Percentiles rank a stretch among this genome's conserved stretches.
phyloP scores from a whole-genome alignment of 2,113 vertebrate species.

The Hiodon tergisus region DNA sequence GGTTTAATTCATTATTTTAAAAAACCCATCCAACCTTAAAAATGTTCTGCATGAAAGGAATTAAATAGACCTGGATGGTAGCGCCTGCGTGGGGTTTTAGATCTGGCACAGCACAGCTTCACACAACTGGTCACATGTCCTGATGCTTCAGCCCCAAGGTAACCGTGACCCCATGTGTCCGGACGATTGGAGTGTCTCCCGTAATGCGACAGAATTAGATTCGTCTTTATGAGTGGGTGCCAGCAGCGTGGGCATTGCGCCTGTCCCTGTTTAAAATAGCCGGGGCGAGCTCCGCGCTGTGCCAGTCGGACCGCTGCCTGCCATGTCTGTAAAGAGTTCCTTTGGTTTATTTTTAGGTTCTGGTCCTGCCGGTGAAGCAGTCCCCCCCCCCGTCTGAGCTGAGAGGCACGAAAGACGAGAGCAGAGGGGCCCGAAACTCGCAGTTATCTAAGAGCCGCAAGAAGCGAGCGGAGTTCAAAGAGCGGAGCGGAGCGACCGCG shows the following conservation, averaged over 20 bases:
- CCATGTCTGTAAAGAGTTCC: slow-evolving; percentile 3
- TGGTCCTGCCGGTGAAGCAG: background rate
- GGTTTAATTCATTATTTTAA: background rate
- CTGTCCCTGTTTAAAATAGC: slow-evolving; percentile 36
- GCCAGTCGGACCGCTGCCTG: background rate
- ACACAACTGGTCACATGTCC: background rate
- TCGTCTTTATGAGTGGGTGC: slow-evolving; percentile 41
- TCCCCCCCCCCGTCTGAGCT: background rate
- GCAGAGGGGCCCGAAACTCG: background rate
- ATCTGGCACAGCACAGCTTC: slow-evolving; percentile 13
- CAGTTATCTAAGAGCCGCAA: background rate
- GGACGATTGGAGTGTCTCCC: slow-evolving; percentile 19
- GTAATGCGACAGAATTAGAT: slow-evolving; percentile 48
- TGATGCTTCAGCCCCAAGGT: background rate
- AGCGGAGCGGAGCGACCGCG: background rate
- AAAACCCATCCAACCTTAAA: background rate
- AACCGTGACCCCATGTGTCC: background rate
- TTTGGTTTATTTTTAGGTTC: slow-evolving; percentile 24
- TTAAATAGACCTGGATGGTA: slow-evolving; percentile 24
- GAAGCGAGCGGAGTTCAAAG: too few relatives aligned
- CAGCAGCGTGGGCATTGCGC: slow-evolving; percentile 37
- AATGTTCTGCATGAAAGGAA: background rate
- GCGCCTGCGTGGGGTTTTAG: slow-evolving; percentile 21
- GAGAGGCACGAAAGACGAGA: background rate
- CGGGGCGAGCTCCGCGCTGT: background rate